Base-by-base conservation (phyloP, 2,797 vertebrate species). In the Tenualosa ilisha region DNA sequence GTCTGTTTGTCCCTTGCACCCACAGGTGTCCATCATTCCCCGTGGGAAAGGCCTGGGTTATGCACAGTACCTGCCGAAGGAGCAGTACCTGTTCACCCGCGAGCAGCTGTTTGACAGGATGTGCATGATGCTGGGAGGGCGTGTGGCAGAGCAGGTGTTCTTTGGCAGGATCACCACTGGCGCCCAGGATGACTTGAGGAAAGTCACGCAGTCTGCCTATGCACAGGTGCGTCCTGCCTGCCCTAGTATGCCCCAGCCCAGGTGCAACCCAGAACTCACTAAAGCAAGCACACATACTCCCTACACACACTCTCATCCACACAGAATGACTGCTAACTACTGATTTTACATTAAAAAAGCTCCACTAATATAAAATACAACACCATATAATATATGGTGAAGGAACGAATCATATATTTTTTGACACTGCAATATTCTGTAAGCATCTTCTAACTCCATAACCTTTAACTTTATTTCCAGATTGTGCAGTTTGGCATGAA, bases 121-220 rank as follows among this genome's bases (percentile, higher is more conserved):
- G 95, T 94, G 94, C 26, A 88, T 93, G 92, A 91, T 93, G 94
- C 91, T 95, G 7, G 93, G 93, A 0, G 94, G 93, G 0, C 89
- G 94, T 0, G 95, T 93, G 11, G 93, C 94, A 0, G 93, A 95
- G 90, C 93, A 94, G 91, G 90, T 95, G 2, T 94, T 94, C 88
- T 95, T 95, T 0, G 89, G 93, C 13, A 88, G 40, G 37, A 89
- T 95, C 86, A 94, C 94, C 50, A 92, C 91, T 0, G 94, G 93
- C 0, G 94, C 95, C 12, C 94, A 94, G 87, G 94, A 94, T 0
- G 93, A 94, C 88, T 87, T 94, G 84, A 91, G 88, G 84, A 94
- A 91, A 59, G 93, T 94, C 85, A 94, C 94, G 0, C 94, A 93
- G 89, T 94, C 91, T 0, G 90, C 94, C 3, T 93, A 94, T 3